These are phyloP conservation scores for Glomeris marginata DNA, from an alignment of 2,888 invertebrate species.

Conservation along the genomic window DNA sequence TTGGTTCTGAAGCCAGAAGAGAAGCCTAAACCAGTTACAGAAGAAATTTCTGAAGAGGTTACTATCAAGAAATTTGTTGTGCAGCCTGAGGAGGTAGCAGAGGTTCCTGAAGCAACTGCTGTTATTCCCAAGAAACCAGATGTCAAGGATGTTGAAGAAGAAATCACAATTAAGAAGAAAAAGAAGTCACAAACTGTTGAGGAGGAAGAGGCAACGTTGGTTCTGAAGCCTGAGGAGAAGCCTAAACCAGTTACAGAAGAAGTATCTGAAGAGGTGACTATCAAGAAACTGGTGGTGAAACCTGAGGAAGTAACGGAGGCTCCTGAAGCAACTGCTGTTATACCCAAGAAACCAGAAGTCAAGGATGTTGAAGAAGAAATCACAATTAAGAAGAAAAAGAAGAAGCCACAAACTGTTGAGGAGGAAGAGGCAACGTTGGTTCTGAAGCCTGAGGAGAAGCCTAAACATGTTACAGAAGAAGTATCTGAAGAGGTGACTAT, in stretches of 20 bases:
- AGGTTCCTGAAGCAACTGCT: conserved; percentile 2
- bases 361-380: not conserved
- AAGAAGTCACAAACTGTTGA: not conserved
- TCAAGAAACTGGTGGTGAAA: not conserved
- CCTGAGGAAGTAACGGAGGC: not conserved
- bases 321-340: not conserved
- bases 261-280: conserved; percentile 2
- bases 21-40: too few relatives aligned
- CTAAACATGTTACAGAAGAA: conserved; percentile 3
- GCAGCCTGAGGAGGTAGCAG: conserved; percentile 9
- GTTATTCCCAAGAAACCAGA: conserved; percentile 3
- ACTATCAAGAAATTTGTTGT: conserved; percentile 50
- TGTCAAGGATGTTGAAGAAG: not conserved
- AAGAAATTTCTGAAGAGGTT: conserved; percentile 42
- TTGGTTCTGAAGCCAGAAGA: conserved; percentile 4
- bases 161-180: conserved; percentile 2
- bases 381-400: not conserved
- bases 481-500: too few relatives aligned
- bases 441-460: not conserved
- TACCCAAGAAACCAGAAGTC: not conserved
- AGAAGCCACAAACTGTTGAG: not conserved
- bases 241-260: conserved; percentile 7
- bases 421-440: not conserved
- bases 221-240: conserved; percentile 7
- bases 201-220: not conserved